Percentiles rank a stretch among this genome's conserved stretches.
phyloP scores from a whole-genome alignment of 2,888 invertebrate species.

The Vesta saturnalis region DNA sequence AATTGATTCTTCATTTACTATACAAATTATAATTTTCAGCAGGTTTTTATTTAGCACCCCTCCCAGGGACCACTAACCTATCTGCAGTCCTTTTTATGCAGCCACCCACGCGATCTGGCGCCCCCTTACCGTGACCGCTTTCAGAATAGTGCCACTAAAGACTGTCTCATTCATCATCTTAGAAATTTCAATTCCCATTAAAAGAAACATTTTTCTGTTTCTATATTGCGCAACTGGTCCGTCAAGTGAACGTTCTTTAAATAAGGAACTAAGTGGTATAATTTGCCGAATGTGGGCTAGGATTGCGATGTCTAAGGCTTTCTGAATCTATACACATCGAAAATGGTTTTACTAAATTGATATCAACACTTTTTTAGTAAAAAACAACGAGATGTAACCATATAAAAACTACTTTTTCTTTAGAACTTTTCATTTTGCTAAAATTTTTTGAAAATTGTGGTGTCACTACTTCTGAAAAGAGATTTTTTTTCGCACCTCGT shows the following conservation, averaged over 20 bases:
- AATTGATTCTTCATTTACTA: not conserved
- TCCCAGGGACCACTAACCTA: slow-evolving; percentile 45
- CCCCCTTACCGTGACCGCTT: too few relatives aligned
- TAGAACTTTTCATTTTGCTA: not conserved
- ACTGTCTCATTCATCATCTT: not conserved
- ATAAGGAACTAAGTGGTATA: too few relatives aligned
- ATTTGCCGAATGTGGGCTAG: too few relatives aligned
- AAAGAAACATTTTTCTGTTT: slow-evolving; percentile 56
- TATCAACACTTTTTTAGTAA: too few relatives aligned
- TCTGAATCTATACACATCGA: too few relatives aligned
- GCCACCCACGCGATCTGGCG: slow-evolving; percentile 53
- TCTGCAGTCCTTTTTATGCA: slow-evolving; percentile 50
- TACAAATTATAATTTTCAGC: slow-evolving; percentile 1
- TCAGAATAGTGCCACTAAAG: too few relatives aligned
- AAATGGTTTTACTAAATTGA: too few relatives aligned
- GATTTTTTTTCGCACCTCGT: not conserved
- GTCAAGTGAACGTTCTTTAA: too few relatives aligned
- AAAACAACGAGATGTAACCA: too few relatives aligned
- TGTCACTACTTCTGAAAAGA: not conserved
- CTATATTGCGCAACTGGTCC: slow-evolving; percentile 54
- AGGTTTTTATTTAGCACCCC: not conserved
- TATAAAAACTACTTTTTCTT: too few relatives aligned
- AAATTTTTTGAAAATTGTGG: not conserved
- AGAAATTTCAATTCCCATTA: too few relatives aligned
- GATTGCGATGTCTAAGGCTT: too few relatives aligned